Conservation (phyloP, 2,888 invertebrate species). For the Acutogordius australiensis region DNA sequence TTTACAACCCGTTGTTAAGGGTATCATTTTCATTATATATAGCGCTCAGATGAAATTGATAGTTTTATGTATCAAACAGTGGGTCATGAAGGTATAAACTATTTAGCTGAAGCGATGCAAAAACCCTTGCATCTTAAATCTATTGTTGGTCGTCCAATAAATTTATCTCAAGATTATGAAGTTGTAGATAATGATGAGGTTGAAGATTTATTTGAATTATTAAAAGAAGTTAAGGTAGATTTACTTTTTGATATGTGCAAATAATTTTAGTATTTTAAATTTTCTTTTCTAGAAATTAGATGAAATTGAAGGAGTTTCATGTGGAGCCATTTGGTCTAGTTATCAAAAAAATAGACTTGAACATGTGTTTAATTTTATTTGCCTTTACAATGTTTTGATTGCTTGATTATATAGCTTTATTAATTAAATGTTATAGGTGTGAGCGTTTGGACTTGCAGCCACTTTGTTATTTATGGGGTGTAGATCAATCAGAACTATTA, state of each 20-base stretch:
- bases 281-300: conserved; percentile 24
- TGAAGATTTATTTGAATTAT: conserved; percentile 62
- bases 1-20: conserved; percentile 42
- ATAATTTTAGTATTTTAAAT: conserved; percentile 12
- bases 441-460: conserved; percentile 54
- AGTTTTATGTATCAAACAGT: conserved; percentile 99
- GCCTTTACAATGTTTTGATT: too few relatives aligned
- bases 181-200: conserved; percentile 55
- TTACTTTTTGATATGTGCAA: conserved; percentile 15
- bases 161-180: conserved; percentile 46
- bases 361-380: too few relatives aligned
- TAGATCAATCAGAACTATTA: conserved; percentile 67
- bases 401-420: too few relatives aligned
- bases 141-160: conserved; percentile 52
- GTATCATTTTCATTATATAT: conserved; percentile 32
- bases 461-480: conserved; percentile 73
- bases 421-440: too few relatives aligned
- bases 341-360: conserved; percentile 90
- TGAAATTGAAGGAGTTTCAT: conserved; percentile 62
- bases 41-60: conserved; percentile 46
- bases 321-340: conserved; percentile 85
- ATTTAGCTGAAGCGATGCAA: conserved; percentile 53
- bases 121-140: conserved; percentile 55
- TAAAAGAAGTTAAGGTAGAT: conserved; percentile 40
- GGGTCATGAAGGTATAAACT: conserved; percentile 64